Conservation (phyloP, 2,113 vertebrate genomes). For the Menura novaehollandiae region DNA sequence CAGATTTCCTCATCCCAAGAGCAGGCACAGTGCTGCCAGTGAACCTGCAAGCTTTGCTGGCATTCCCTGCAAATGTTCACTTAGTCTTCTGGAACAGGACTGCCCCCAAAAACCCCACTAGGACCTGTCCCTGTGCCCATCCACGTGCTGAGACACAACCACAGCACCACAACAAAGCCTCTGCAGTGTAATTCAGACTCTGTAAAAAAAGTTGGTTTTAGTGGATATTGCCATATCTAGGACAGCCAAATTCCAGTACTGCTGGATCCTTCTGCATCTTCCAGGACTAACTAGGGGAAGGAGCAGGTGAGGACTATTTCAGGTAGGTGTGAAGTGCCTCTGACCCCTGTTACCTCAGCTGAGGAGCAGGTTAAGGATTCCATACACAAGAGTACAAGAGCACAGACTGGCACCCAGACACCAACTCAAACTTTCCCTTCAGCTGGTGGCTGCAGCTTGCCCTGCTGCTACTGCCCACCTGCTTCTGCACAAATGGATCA, state of each 20-base stretch:
- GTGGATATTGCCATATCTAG: not conserved
- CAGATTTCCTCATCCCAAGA: not conserved
- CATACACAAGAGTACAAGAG: not conserved
- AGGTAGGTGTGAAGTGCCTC: not conserved
- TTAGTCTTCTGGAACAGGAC: not conserved
- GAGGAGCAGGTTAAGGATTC: not conserved
- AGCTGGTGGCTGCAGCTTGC: not conserved
- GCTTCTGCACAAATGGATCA: not conserved
- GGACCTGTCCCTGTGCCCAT: not conserved
- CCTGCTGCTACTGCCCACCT: not conserved
- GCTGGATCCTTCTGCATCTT: not conserved
- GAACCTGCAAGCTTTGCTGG: not conserved
- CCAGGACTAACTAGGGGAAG: not conserved
- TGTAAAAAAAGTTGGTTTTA: not conserved
- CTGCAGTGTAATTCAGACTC: not conserved
- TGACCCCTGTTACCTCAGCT: not conserved
- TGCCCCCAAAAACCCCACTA: accelerated
- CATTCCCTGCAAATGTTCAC: not conserved
- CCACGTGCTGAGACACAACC: not conserved
- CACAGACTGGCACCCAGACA: not conserved
- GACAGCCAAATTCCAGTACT: not conserved
- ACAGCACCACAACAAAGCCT: not conserved
- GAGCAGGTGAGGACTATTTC: not conserved
- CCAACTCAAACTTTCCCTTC: not conserved
- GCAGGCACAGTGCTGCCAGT: not conserved